Base-by-base conservation (phyloP, 1,140 invertebrate species). In the Belonocnema kinseyi region DNA sequence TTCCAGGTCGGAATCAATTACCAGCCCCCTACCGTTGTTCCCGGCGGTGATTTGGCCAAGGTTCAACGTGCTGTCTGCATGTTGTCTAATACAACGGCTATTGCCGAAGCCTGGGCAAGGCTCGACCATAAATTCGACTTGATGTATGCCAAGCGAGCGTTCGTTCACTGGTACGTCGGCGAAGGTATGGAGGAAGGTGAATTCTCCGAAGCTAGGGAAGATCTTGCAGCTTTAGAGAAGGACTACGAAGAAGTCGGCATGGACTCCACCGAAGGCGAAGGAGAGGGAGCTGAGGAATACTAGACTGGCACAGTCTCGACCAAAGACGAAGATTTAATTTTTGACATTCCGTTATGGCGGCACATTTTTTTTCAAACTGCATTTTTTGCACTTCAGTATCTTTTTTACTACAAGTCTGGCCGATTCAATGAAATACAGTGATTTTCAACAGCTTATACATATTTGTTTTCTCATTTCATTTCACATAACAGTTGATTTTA, bases 121-220 rank as follows among this genome's bases (percentile, higher is more conserved):
- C 88, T 95, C 16, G 93, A 94, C 85, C 93, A 93, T 82, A 94
- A 94, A 83, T 94, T 94, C 78, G 93, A 94, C 90, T 80, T 95
- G 53, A 91, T 94, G 94, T 94, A 93, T 79, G 92, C 93, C 58
- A 94, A 94, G 85, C 82, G 94, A 72, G 93, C 93, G 46, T 94
- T 94, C 81, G 93, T 94, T 46, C 94, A 94, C 82, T 94, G 93
- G 93, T 93, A 93, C 77, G 93, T 94, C 26, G 93, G 93, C 10
- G 94, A 94, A 80, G 93, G 93, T 76, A 94, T 94, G 93, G 94
- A 94, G 80, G 93, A 94, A 88, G 93, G 93, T 50, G 93, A 94
- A 85, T 94, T 94, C 86, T 91, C 91, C 4, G 93, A 94, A 85
- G 94, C 94, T 40, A 89, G 94, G 74, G 94, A 95, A 82, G 94